Evolutionary conservation across 2,113 vertebrate species (phyloP).

Genomic region (Aphyosemion australe): DNA sequence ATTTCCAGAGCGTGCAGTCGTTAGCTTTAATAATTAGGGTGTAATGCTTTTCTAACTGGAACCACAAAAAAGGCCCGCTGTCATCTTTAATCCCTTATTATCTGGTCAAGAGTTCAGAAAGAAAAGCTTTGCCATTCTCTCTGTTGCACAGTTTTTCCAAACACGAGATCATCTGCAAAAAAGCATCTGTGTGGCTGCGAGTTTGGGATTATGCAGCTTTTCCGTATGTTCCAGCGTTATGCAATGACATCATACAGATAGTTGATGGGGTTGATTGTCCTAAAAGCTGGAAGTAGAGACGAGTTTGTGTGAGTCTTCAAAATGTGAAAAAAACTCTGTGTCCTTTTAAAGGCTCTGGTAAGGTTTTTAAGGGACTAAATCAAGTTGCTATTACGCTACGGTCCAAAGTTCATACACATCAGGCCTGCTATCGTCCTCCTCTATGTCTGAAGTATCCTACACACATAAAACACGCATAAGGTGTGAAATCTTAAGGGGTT

Average conservation of each 20-base stretch:
- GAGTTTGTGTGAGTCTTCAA: not conserved
- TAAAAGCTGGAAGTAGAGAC: not conserved
- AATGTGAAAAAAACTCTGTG: not conserved
- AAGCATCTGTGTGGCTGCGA: constrained; percentile 1
- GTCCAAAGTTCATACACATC: too few species aligned
- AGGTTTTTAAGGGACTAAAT: not conserved
- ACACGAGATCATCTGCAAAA: not conserved
- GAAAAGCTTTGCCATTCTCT: not conserved
- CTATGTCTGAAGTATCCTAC: not conserved
- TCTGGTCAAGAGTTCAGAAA: constrained; percentile 7
- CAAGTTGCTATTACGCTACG: not conserved
- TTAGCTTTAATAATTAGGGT: not conserved
- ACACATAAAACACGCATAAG: too few species aligned
- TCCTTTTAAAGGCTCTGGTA: not conserved
- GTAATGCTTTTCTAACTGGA: too few species aligned
- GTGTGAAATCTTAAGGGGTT: constrained; percentile 1
- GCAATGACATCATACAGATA: not conserved
- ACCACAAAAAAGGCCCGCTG: constrained; percentile 1
- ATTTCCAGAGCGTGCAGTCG: not conserved
- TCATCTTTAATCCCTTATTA: constrained; percentile 39
- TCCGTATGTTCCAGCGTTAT: not conserved
- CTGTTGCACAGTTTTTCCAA: not conserved
- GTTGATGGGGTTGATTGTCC: not conserved
- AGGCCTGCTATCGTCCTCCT: not conserved
- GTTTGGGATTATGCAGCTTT: constrained; percentile 11